phyloP scores from a whole-genome alignment of 2,888 invertebrate species.

The Hirtodrosophila cameraria region DNA sequence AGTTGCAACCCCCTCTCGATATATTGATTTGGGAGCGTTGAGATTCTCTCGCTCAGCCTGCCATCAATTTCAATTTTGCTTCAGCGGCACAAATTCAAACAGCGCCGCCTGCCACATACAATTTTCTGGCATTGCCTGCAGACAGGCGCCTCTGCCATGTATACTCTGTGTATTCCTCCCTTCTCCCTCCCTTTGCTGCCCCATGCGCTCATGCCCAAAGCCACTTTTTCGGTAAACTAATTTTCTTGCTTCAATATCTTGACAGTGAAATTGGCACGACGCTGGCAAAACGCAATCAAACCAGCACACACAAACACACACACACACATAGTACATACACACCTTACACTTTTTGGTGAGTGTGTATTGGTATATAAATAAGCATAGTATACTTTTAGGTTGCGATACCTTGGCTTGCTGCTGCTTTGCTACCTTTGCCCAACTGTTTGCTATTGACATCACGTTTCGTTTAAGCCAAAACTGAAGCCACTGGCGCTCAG shows the following conservation, averaged over 20 bases:
- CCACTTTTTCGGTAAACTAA: constrained; percentile 81
- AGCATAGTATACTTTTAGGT: constrained; percentile 51
- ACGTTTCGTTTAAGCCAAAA: constrained; percentile 62
- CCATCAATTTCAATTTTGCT: constrained; percentile 83
- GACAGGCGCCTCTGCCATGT: constrained; percentile 41
- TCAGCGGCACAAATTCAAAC: constrained; percentile 64
- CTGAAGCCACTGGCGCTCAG: constrained; percentile 43
- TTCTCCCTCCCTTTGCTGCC: neutral
- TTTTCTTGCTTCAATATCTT: constrained; percentile 82
- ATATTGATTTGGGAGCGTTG: constrained; percentile 55
- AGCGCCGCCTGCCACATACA: constrained; percentile 71
- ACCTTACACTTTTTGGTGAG: constrained; percentile 5
- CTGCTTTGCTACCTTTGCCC: constrained; percentile 31
- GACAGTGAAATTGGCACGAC: constrained; percentile 82
- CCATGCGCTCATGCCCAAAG: constrained; percentile 42
- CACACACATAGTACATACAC: constrained; percentile 16
- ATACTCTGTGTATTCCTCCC: constrained; percentile 7
- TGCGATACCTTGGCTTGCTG: constrained; percentile 36
- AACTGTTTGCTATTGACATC: constrained; percentile 76
- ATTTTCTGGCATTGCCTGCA: constrained; percentile 68
- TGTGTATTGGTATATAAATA: constrained; percentile 52
- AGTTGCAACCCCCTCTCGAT: constrained; percentile 12
- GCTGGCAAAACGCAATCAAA: constrained; percentile 72
- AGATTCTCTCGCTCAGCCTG: constrained; percentile 57
- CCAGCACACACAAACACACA: constrained; percentile 35